phyloP scores from a whole-genome alignment of 1,140 invertebrate genomes.

The Lepidostoma basale region DNA sequence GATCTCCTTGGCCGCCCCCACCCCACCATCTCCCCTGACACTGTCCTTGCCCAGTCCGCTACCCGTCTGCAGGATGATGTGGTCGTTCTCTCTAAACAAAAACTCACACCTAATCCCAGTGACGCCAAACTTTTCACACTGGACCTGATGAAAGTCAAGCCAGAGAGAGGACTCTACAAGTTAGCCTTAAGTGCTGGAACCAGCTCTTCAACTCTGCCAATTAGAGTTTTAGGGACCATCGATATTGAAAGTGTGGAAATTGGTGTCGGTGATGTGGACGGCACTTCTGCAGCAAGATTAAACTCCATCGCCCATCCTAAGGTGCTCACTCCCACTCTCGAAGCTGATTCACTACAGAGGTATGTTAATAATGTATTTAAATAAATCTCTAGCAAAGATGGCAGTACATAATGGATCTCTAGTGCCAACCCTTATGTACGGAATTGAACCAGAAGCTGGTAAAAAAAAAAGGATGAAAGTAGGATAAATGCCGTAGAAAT shows the following conservation, averaged over 20 bases:
- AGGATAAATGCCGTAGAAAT: no score
- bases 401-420: no score
- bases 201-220: constrained; percentile 70
- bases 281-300: constrained; percentile 79
- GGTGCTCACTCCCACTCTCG: constrained; percentile 70
- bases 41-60: constrained; percentile 77
- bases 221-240: constrained; percentile 77
- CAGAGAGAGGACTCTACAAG: constrained; percentile 83
- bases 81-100: constrained; percentile 73
- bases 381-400: not conserved
- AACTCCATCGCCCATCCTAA: constrained; percentile 76
- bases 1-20: constrained; percentile 84
- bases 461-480: no score
- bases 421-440: no score
- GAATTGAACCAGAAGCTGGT: no score
- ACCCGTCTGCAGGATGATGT: constrained; percentile 75
- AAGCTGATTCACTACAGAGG: constrained; percentile 90
- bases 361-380: constrained; percentile 47
- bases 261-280: constrained; percentile 89
- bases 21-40: constrained; percentile 62
- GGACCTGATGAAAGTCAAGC: constrained; percentile 80
- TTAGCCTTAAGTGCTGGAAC: constrained; percentile 75
- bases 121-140: constrained; percentile 76
- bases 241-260: constrained; percentile 81
- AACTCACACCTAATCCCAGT: constrained; percentile 55